Percentiles rank a stretch among this genome's conserved stretches.
Conservation (phyloP, 2,113 vertebrate genomes). For the Trematomus loennbergii region DNA sequence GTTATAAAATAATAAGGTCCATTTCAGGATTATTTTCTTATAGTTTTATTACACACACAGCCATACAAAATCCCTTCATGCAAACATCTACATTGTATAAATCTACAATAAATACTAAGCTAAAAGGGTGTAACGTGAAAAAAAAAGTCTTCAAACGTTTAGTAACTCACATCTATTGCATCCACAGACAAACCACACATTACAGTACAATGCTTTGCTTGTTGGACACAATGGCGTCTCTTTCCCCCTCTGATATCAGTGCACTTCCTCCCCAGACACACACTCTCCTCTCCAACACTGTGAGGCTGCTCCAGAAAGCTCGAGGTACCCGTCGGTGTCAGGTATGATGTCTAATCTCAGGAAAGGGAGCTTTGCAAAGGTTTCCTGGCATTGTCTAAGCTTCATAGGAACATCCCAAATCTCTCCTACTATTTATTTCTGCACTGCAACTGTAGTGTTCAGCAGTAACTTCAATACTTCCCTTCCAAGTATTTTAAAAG, state of each 20-base stretch:
- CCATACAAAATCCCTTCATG: background rate
- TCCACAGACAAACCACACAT: background rate
- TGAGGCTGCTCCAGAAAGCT: background rate
- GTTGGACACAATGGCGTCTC: slow-evolving; percentile 41
- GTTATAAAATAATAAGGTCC: too few relatives aligned
- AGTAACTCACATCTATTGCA: too few relatives aligned
- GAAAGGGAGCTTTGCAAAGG: background rate
- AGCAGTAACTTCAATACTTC: background rate
- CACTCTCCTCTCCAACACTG: background rate
- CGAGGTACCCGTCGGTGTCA: background rate
- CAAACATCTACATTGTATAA: background rate
- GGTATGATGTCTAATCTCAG: background rate
- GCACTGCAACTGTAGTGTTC: background rate
- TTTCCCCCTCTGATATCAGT: background rate
- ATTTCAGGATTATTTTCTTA: too few relatives aligned
- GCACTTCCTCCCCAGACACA: background rate
- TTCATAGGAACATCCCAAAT: background rate
- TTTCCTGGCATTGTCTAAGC: slow-evolving; percentile 54
- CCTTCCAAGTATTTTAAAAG: background rate
- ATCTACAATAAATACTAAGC: background rate
- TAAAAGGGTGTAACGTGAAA: background rate
- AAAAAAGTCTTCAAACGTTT: background rate
- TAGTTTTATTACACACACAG: slow-evolving; percentile 4
- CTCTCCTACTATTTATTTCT: background rate
- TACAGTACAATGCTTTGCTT: slow-evolving; percentile 10